Base-by-base conservation (phyloP, 2,113 vertebrate genomes). In the Suncus etruscus region DNA sequence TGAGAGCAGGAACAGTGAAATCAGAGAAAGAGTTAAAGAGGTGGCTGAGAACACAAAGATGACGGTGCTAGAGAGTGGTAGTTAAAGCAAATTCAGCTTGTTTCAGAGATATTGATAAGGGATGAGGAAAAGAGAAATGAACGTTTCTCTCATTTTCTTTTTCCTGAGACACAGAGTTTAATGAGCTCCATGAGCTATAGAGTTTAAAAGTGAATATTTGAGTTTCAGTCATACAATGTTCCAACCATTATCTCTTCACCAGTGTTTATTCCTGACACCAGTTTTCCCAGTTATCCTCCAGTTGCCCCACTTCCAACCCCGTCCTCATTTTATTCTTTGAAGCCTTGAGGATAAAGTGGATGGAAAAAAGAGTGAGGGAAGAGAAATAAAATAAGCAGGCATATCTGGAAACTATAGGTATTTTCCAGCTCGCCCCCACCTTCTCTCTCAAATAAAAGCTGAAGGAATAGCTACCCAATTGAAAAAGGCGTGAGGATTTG, bases 91-190 rank as follows among this genome's bases (percentile, higher is more conserved):
- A 63, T 32, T n/a, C 11, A 14, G 66, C 47, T 25, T 45, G 25
- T 47, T 69, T 78, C 54, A 20, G 65, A 66, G 69, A n/a, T 5
- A 29, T 48, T 45, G 86, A 6, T 6, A 29, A 27, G 32, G n/a
- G 82, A 20, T 31, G 29, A 87, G 54, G 79, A 83, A 72, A 84
- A 63, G 31, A 93, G 48, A 11, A 63, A 68, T 68, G 32, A 39
- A 72, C 48, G 20, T 61, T 61, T 61, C 58, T 3, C 14, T 61
- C 6, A 20, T 61, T 22, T 61, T 6, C 18, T 61, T 16, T 61
- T 61, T 61, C 39, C 5, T 39, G 39, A 39, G 39, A 39, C 5
- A 39, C 39, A 3, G 39, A 39, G 39, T 39, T 39, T 39, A 39
- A 39, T 39, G 39, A 39, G 39, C 3, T 39, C 39, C 39, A 39